Evolutionary conservation across 2,888 invertebrate species (phyloP), one percentile per base, ranked within the genome.

Genomic region (Lucinisca nassula): DNA sequence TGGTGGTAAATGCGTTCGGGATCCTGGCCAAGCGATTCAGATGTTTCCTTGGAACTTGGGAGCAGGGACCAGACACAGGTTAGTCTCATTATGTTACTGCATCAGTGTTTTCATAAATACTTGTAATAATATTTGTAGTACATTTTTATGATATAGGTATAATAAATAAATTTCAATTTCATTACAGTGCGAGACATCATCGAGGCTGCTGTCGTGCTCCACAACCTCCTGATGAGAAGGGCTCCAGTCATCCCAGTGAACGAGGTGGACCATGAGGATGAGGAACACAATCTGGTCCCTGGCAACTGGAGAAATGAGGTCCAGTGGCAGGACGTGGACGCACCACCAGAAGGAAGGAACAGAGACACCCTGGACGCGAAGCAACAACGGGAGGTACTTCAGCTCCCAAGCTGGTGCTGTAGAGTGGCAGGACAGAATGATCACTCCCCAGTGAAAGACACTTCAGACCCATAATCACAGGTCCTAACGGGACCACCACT

Each of bases 211-310:
- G 86, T 79, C 38, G 72, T 84, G 27, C 82, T 86, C 21, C 88
- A 85, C 72, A 85, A 83, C 70, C 79, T 89, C n/a, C 37, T 89
- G 38, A 87, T 78, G 73, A 70, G 27, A 75, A 82, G 85, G 49
- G 35, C 77, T 30, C 70, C 81, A 81, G 79, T 51, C 79, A 79
- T 84, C 79, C 75, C 79, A 37, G 70, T 79, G 32, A 74, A 75
- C 51, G 80, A 80, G 61, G 79, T 87, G 76, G 83, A 83, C 87
- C 80, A 80, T 73, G 87, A 80, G 45, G 79, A 84, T 45, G 78
- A 82, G 8, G 77, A 77, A 55, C 81, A 78, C 79, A 82, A 84
- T 55, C 45, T 85, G 1, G 55, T 82, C 17, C 82, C 84, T 82
- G 82, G 84, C 38, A 75, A 76, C 77, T 83, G 84, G 84, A 79